These are phyloP conservation scores for Myioborus miniatus DNA, from an alignment of 2,797 vertebrate species.

Conservation along the genomic window DNA sequence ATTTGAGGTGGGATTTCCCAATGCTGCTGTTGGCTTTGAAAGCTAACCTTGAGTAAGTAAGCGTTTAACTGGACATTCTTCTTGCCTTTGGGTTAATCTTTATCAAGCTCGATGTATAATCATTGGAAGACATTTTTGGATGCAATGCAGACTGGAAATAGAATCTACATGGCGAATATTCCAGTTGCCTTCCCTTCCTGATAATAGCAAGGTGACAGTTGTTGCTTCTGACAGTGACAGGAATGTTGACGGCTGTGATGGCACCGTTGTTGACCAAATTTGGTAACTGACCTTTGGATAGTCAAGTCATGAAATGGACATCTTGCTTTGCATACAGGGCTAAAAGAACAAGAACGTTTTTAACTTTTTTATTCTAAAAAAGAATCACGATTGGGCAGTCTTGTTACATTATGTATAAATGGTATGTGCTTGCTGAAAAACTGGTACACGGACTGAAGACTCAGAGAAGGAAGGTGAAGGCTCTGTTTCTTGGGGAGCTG, in stretches of 20 bases:
- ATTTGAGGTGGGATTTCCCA: slow-evolving; percentile 44
- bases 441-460: not conserved
- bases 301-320: slow-evolving; percentile 72
- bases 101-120: slow-evolving; percentile 59
- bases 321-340: slow-evolving; percentile 53
- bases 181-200: slow-evolving; percentile 81
- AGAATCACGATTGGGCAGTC: not conserved
- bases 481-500: not conserved
- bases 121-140: slow-evolving; percentile 70
- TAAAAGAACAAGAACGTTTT: slow-evolving; percentile 24
- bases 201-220: slow-evolving; percentile 90
- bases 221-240: slow-evolving; percentile 86
- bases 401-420: not conserved
- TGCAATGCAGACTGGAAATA: slow-evolving; percentile 75
- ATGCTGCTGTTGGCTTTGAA: slow-evolving; percentile 38
- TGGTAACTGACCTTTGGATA: slow-evolving; percentile 85
- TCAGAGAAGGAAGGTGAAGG: not conserved
- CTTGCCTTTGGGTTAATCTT: slow-evolving; percentile 61
- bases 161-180: slow-evolving; percentile 77
- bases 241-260: slow-evolving; percentile 80
- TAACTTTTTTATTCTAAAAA: not conserved
- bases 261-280: slow-evolving; percentile 89
- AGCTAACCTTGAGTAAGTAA: slow-evolving; percentile 56
- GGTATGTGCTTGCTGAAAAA: slow-evolving; percentile 29
- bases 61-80: slow-evolving; percentile 47